Evolutionary conservation across 1,140 invertebrate genomes (phyloP).

Genomic region (Macrobrachium nipponense): DNA sequence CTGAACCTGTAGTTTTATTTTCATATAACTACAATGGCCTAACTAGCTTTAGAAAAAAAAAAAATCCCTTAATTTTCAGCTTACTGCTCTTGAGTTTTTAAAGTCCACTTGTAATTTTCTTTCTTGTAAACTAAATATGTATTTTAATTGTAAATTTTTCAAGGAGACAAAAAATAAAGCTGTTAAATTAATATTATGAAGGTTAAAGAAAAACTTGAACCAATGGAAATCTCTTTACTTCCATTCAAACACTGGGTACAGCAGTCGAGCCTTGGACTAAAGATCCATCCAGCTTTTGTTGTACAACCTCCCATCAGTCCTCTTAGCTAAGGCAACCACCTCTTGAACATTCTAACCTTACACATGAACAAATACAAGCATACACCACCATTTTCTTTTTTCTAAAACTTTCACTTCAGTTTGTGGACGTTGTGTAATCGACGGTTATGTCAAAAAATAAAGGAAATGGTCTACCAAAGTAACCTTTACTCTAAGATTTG

Average conservation of each 20-base stretch:
- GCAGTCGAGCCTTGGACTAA: slow-evolving; percentile 24
- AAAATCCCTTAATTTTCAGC: too few species aligned
- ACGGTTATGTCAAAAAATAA: slow-evolving; percentile 45
- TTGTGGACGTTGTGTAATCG: slow-evolving; percentile 60
- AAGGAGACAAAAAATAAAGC: too few species aligned
- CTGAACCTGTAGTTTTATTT: too few species aligned
- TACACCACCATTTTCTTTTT: slow-evolving; percentile 46
- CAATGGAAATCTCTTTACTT: slow-evolving; percentile 62
- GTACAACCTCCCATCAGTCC: slow-evolving; percentile 47
- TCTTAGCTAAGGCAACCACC: slow-evolving; percentile 60
- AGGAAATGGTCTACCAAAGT: slow-evolving; percentile 28
- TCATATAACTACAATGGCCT: too few species aligned
- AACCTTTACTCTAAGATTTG: slow-evolving; percentile 6
- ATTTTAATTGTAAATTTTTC: too few species aligned
- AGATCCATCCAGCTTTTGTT: slow-evolving; percentile 47
- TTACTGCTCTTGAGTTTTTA: too few species aligned
- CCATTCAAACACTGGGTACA: slow-evolving; percentile 59
- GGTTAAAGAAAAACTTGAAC: slow-evolving; percentile 39
- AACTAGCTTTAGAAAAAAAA: too few species aligned
- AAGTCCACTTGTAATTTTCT: too few species aligned
- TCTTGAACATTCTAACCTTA: slow-evolving; percentile 54
- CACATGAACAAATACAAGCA: slow-evolving; percentile 40
- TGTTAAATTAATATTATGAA: too few species aligned
- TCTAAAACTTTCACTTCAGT: slow-evolving; percentile 50
- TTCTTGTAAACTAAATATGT: too few species aligned